A percentile compares a stretch with the other conserved stretches of the same genome.
Evolutionary conservation across 2,888 invertebrate genomes (phyloP).

Genomic region (Stramonita haemastoma): DNA sequence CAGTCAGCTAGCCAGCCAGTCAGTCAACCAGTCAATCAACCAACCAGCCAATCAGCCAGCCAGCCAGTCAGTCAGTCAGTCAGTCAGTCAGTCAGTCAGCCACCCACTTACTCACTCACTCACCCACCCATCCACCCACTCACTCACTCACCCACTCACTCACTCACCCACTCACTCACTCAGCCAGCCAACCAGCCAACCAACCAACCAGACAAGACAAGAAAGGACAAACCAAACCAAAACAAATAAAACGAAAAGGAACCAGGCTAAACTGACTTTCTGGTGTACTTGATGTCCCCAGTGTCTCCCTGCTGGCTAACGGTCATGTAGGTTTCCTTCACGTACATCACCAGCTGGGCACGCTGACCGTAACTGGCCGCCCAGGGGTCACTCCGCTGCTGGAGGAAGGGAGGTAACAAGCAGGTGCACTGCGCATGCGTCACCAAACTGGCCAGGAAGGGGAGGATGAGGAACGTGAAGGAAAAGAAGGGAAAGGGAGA

Average conservation of each 20-base stretch:
- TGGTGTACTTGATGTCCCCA: conserved; percentile 41
- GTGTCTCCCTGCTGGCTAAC: conserved; percentile 44
- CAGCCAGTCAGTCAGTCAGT: no score
- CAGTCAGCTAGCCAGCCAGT: no score
- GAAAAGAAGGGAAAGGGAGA: background rate
- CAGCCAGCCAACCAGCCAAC: background rate
- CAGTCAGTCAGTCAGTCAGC: no score
- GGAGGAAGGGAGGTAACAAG: conserved; percentile 50
- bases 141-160: no score
- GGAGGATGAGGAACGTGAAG: background rate
- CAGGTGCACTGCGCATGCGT: conserved; percentile 40
- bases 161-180: background rate
- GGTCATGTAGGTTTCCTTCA: conserved; percentile 49
- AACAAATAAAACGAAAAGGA: background rate
- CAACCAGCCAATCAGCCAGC: no score
- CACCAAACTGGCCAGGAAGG: conserved; percentile 7
- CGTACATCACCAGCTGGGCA: conserved; percentile 50
- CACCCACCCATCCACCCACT: no score
- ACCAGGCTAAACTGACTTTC: conserved; percentile 10
- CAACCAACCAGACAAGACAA: background rate
- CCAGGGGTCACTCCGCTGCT: conserved; percentile 48
- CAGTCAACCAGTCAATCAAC: no score
- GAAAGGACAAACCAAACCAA: background rate
- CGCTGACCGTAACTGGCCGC: conserved; percentile 48
- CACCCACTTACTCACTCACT: no score